phyloP scores from a whole-genome alignment of 2,888 invertebrate species.

The Agrypnus murinus region DNA sequence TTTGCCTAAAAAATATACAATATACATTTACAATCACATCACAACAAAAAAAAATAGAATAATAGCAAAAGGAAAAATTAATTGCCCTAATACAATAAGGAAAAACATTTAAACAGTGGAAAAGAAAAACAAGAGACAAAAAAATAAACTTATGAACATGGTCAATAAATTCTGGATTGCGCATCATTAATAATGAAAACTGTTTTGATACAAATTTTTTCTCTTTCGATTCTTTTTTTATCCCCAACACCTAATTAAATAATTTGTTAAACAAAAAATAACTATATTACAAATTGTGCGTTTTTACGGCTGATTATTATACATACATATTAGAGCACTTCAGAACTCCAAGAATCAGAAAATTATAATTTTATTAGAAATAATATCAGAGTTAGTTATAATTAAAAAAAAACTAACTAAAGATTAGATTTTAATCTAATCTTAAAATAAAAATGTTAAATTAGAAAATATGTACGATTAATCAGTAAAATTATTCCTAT shows the following conservation, averaged over 20 bases:
- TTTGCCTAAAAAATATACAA: slow-evolving; percentile 43
- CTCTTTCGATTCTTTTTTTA: slow-evolving; percentile 30
- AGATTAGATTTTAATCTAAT: no score
- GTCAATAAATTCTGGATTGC: slow-evolving; percentile 27
- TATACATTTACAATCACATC: slow-evolving; percentile 49
- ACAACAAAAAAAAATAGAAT: slow-evolving; percentile 40
- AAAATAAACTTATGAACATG: slow-evolving; percentile 43
- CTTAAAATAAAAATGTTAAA: no score
- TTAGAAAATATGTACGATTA: no score
- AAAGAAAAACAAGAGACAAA: slow-evolving; percentile 38
- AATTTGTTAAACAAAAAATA: slow-evolving; percentile 44
- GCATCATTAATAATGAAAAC: not conserved
- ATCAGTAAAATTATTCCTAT: no score
- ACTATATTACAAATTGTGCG: slow-evolving; percentile 52
- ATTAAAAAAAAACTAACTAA: no score
- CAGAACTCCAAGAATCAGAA: no score
- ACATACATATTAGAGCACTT: slow-evolving; percentile 42
- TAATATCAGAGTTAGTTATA: no score
- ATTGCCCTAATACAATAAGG: not conserved
- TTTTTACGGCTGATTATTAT: slow-evolving; percentile 54
- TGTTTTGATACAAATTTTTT: slow-evolving; percentile 39
- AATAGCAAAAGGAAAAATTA: not conserved
- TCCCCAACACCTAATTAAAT: slow-evolving; percentile 51
- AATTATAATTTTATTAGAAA: no score
- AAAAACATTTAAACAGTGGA: slow-evolving; percentile 40